Conservation (phyloP, 2,797 vertebrate genomes). For the Margarornis squamiger region DNA sequence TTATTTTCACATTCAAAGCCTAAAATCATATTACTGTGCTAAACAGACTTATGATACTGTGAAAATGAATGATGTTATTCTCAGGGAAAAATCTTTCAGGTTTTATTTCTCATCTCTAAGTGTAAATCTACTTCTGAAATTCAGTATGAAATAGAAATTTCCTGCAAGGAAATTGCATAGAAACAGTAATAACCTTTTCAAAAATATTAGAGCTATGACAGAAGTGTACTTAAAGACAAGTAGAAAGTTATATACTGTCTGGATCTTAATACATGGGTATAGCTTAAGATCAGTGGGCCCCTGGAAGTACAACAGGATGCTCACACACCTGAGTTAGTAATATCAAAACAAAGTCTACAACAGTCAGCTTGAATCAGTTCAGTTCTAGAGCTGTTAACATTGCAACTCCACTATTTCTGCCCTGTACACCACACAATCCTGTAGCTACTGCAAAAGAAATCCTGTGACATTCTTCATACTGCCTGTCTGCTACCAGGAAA, state of each 20-base stretch:
- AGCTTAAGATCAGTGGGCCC: background rate
- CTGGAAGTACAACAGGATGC: background rate
- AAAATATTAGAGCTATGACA: background rate
- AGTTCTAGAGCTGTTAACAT: background rate
- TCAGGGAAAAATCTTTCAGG: background rate
- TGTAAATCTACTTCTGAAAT: background rate
- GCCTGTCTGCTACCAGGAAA: background rate
- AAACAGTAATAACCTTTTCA: background rate
- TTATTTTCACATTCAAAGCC: background rate
- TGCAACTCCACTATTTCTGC: background rate
- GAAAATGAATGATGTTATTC: background rate
- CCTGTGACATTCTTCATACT: background rate
- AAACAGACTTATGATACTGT: background rate
- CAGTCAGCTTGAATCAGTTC: background rate
- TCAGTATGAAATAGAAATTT: background rate
- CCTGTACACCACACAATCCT: background rate
- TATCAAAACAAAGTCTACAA: background rate
- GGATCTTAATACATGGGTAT: background rate
- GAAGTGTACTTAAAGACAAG: background rate
- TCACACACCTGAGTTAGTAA: background rate
- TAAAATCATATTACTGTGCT: background rate
- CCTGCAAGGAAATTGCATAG: background rate
- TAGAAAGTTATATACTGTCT: background rate
- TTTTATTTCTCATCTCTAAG: background rate
- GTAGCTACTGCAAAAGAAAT: background rate